A percentile compares a stretch with the other conserved stretches of the same genome.
Evolutionary conservation across 2,888 invertebrate species (phyloP).

Genomic region (Eupithecia inturbata): DNA sequence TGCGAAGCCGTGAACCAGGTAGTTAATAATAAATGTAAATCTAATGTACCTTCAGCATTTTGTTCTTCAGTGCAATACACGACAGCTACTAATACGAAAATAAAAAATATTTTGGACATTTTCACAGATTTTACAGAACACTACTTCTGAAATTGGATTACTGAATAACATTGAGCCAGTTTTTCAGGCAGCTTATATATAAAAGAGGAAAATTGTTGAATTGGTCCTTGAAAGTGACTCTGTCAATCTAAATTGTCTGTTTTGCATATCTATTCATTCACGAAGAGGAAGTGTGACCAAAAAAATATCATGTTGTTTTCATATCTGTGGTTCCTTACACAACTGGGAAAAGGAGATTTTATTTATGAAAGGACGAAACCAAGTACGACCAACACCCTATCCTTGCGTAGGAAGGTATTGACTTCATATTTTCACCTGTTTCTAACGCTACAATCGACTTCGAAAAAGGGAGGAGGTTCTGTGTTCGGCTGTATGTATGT

Average conservation of each 20-base stretch:
- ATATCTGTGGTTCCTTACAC: neutral
- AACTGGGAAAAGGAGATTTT: neutral
- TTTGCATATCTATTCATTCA: constrained; percentile 26
- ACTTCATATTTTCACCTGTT: too few relatives aligned
- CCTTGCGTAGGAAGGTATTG: too few relatives aligned
- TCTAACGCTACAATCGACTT: too few relatives aligned
- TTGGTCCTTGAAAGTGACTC: constrained; percentile 23
- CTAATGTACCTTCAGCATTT: neutral
- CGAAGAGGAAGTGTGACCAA: constrained; percentile 22
- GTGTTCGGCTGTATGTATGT: too few relatives aligned
- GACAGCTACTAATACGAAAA: constrained; percentile 19
- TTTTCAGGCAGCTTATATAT: constrained; percentile 27
- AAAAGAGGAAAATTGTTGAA: constrained; percentile 8
- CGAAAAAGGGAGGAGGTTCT: too few relatives aligned
- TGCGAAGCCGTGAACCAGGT: too few relatives aligned
- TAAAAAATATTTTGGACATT: constrained; percentile 24
- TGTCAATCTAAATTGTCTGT: constrained; percentile 18
- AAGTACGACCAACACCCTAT: neutral
- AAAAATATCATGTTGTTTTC: neutral
- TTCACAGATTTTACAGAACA: constrained; percentile 10
- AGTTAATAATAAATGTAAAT: neutral
- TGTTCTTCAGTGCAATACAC: constrained; percentile 13
- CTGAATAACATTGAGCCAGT: constrained; percentile 20
- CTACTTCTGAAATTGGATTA: constrained; percentile 13
- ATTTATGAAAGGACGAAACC: neutral